phyloP scores from a whole-genome alignment of 2,888 invertebrate species.

The Hemicrepidius hirtus region DNA sequence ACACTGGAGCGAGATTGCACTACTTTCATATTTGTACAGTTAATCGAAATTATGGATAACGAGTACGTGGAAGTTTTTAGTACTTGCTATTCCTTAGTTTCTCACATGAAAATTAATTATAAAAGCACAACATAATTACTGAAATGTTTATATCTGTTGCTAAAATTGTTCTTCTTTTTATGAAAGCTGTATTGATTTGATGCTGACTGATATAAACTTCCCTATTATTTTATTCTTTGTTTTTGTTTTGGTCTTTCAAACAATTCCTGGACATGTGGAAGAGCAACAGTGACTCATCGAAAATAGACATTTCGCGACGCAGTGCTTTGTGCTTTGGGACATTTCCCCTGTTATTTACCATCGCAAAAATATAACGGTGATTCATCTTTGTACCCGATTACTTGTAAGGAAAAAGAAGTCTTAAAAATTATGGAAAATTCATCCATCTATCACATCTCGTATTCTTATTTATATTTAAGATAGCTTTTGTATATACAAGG shows the following conservation, averaged over 20 bases:
- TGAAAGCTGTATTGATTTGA: too few relatives aligned
- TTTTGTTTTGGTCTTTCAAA: not conserved
- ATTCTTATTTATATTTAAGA: too few relatives aligned
- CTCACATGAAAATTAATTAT: slow-evolving; percentile 1
- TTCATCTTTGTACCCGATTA: slow-evolving; percentile 13
- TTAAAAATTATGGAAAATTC: slow-evolving; percentile 6
- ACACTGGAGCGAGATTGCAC: slow-evolving; percentile 19
- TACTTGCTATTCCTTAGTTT: slow-evolving; percentile 5
- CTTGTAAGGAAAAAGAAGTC: not conserved
- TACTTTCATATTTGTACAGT: slow-evolving; percentile 33
- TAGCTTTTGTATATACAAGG: too few relatives aligned
- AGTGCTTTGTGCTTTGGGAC: slow-evolving; percentile 22
- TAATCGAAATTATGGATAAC: slow-evolving; percentile 13
- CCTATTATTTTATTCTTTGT: too few relatives aligned
- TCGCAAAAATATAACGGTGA: slow-evolving; percentile 25
- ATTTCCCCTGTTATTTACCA: slow-evolving; percentile 19
- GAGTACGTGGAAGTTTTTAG: not conserved
- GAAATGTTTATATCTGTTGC: too few relatives aligned
- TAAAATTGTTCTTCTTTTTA: too few relatives aligned
- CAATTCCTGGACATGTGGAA: slow-evolving; percentile 8
- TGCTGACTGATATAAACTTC: too few relatives aligned
- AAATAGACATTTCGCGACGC: slow-evolving; percentile 9
- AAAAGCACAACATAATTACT: too few relatives aligned
- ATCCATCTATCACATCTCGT: too few relatives aligned
- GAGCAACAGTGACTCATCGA: slow-evolving; percentile 16